phyloP scores from a whole-genome alignment of 2,888 invertebrate genomes.

The Gari tellinella region DNA sequence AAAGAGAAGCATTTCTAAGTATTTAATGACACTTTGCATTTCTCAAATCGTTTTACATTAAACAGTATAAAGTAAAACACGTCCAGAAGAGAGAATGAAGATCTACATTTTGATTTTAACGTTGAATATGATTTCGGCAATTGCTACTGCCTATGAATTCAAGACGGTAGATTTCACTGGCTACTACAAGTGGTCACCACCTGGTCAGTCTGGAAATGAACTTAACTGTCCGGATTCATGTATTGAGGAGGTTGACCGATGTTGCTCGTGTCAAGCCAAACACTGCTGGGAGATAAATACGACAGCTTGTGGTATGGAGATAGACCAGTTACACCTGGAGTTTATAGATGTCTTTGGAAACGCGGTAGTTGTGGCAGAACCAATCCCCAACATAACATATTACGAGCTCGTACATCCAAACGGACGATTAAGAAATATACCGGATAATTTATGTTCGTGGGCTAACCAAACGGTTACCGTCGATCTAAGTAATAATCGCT shows the following conservation, averaged over 20 bases:
- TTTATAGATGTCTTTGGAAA: slow-evolving; percentile 28
- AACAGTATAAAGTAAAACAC: too few species aligned
- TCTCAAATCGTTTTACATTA: too few species aligned
- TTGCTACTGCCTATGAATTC: not conserved
- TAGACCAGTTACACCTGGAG: slow-evolving; percentile 25
- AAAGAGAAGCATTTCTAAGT: too few species aligned
- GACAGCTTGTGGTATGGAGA: slow-evolving; percentile 16
- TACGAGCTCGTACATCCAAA: slow-evolving; percentile 13
- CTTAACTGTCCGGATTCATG: slow-evolving; percentile 35
- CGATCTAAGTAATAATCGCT: slow-evolving; percentile 32
- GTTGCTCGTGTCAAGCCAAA: slow-evolving; percentile 33
- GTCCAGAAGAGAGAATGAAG: too few species aligned
- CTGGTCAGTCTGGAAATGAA: not conserved
- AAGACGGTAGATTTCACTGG: not conserved
- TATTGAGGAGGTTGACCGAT: slow-evolving; percentile 13
- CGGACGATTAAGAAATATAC: slow-evolving; percentile 19
- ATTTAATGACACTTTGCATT: too few species aligned
- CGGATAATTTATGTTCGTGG: slow-evolving; percentile 32
- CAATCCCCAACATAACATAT: not conserved
- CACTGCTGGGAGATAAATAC: slow-evolving; percentile 36
- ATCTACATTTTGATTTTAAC: too few species aligned
- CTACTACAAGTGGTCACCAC: slow-evolving; percentile 11
- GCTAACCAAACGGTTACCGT: slow-evolving; percentile 17
- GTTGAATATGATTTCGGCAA: too few species aligned
- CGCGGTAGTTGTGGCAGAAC: not conserved